Evolutionary conservation across 1,140 invertebrate species (phyloP), one percentile per base, ranked within the genome.

Genomic region (Pinna nobilis): DNA sequence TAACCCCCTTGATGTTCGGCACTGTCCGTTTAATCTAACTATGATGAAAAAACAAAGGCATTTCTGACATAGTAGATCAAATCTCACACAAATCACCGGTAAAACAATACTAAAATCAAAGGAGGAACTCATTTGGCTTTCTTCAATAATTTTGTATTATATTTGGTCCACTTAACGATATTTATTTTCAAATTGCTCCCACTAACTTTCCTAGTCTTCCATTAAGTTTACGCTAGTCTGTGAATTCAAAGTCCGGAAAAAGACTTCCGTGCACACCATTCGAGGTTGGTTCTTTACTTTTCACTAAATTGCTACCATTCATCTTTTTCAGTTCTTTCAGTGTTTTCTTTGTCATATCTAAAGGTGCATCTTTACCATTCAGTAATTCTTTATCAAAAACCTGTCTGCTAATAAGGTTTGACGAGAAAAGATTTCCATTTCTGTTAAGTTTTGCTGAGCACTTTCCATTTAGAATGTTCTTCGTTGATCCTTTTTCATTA

Each of bases 181-280:
- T n/a, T n/a, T n/a, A n/a, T n/a, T n/a, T n/a, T n/a, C n/a, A n/a
- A n/a, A n/a, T n/a, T n/a, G 50, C 50, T 7, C 25, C 20, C 32
- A 49, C 18, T 49, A 53, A 59, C 15, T 20, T 18, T 32, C 28
- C 15, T 33, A 18, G 3, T 9, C 18, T 0, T 32, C 1, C 53
- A 57, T 3, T 0, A n/a, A n/a, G n/a, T n/a, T n/a, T n/a, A n/a
- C 15, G 20, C 44, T 23, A 63, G 39, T 63, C 59, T 9, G 59
- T 63, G 39, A 63, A 63, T 35, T 63, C 59, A 13, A 41, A 63
- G 28, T 25, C 59, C 32, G 59, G 59, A 63, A 41, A 63, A 20
- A 20, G 59, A 25, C n/a, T 41, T 63, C 59, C 39, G 59, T 39
- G 39, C 59, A 63, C n/a, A n/a, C 33, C 32, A 3, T 32, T 41